Evolutionary conservation across 2,797 vertebrate species (phyloP), one percentile per base, ranked within the genome.

Genomic region (Lemur catta): DNA sequence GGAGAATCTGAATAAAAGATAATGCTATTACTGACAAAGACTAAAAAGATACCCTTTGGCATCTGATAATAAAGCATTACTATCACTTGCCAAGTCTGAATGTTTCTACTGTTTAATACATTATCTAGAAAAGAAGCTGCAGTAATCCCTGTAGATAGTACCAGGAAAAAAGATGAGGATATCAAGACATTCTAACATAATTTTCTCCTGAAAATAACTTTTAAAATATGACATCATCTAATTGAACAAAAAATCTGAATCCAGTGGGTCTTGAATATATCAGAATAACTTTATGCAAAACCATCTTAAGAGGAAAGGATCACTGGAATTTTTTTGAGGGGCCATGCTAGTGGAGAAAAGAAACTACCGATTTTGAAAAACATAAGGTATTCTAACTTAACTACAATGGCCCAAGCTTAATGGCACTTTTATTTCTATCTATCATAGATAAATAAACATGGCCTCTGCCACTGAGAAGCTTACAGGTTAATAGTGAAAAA

Each of bases 191-290:
- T 98, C 97, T 97, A 97, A 96, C 96, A 98, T 87, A 93, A 30
- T 33, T 96, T 96, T 98, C 97, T 98, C 97, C 81, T 67, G 55
- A 98, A 97, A 97, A 98, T 97, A 98, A 98, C 98, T 98, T 97
- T 93, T 98, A 63, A 97, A 97, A 95, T 96, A 98, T 97, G 98
- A 98, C 93, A 98, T 96, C 75, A 93, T 96, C 91, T 96, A 97
- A 91, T 93, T 94, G 63, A 91, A 97, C 20, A 33, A 63, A 63
- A 92, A 97, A 94, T 86, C 57, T 38, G 2, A 97, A 93, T 59
- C 94, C 84, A 96, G 90, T 85, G 96, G 94, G 89, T 97, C 97
- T 94, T 97, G 93, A 98, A 90, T 63, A 95, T 92, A 92, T 72
- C 92, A 2, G 93, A 97, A 97, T 85, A 96, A 98, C 43, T 95